A percentile compares a stretch with the other conserved stretches of the same genome.
These are phyloP conservation scores for Phania funesta DNA, from an alignment of 2,888 invertebrate species.

Conservation along the genomic window DNA sequence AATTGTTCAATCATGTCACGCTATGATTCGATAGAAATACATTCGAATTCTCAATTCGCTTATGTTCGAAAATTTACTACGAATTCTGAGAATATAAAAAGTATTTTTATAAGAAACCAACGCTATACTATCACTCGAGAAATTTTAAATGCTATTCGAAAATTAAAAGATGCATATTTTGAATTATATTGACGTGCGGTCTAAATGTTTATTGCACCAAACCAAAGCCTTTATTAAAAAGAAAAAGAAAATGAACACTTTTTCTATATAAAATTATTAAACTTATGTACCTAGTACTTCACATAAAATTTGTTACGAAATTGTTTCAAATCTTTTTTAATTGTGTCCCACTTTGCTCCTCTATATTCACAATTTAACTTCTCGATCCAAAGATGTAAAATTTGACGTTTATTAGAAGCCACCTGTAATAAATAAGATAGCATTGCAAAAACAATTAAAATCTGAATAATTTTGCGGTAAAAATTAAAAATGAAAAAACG, in stretches of 20 bases:
- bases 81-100: too few species aligned
- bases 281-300: neutral
- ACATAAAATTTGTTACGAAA: conserved; percentile 19
- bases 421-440: conserved; percentile 30
- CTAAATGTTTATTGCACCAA: conserved; percentile 18
- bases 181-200: too few species aligned
- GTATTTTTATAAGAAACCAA: too few species aligned
- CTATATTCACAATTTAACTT: neutral
- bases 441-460: too few species aligned
- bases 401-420: conserved; percentile 30
- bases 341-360: neutral
- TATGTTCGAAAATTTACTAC: too few species aligned
- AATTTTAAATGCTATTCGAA: too few species aligned
- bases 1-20: too few species aligned
- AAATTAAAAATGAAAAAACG: neutral
- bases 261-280: conserved; percentile 25
- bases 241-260: conserved; percentile 40
- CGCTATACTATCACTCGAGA: too few species aligned
- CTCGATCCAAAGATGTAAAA: neutral
- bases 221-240: conserved; percentile 64
- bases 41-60: too few species aligned
- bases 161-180: too few species aligned
- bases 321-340: conserved; percentile 8
- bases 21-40: too few species aligned
- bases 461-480: too few species aligned